A percentile compares a stretch with the other conserved stretches of the same genome.
Conservation (phyloP, 2,113 vertebrate genomes). For the Oncorhynchus gorbuscha region DNA sequence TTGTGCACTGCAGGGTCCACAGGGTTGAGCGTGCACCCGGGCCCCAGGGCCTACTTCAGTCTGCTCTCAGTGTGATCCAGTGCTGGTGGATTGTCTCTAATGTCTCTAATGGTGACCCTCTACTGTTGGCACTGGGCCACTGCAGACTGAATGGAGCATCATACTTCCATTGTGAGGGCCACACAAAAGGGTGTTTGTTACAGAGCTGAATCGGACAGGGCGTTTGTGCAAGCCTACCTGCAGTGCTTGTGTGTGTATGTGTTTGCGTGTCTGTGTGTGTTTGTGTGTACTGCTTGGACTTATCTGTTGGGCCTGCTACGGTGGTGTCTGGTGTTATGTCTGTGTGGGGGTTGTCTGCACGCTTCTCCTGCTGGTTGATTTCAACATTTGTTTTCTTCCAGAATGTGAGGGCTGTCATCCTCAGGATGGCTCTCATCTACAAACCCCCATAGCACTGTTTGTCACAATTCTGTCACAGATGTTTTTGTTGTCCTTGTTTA, state of each 20-base stretch:
- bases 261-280: slow-evolving; percentile 6
- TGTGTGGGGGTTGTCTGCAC: slow-evolving; percentile 31
- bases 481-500: slow-evolving; percentile 43
- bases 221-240: slow-evolving; percentile 54
- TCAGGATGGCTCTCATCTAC: slow-evolving; percentile 17
- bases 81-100: slow-evolving; percentile 36
- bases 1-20: slow-evolving; percentile 11
- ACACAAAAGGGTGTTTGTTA: slow-evolving; percentile 65
- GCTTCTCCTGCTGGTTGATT: not conserved
- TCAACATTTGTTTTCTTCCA: not conserved
- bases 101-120: slow-evolving; percentile 32
- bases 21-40: slow-evolving; percentile 7
- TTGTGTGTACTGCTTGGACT: not conserved
- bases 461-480: slow-evolving; percentile 33
- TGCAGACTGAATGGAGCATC: slow-evolving; percentile 30
- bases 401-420: slow-evolving; percentile 16
- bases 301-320: not conserved
- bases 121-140: slow-evolving; percentile 43
- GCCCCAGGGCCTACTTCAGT: not conserved
- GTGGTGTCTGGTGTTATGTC: slow-evolving; percentile 45
- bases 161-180: slow-evolving; percentile 50
- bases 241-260: slow-evolving; percentile 40
- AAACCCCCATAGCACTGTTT: slow-evolving; percentile 15
- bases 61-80: slow-evolving; percentile 28
- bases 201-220: slow-evolving; percentile 25